Base-by-base conservation (phyloP, 2,797 vertebrate species). In the Malurus leucopterus region DNA sequence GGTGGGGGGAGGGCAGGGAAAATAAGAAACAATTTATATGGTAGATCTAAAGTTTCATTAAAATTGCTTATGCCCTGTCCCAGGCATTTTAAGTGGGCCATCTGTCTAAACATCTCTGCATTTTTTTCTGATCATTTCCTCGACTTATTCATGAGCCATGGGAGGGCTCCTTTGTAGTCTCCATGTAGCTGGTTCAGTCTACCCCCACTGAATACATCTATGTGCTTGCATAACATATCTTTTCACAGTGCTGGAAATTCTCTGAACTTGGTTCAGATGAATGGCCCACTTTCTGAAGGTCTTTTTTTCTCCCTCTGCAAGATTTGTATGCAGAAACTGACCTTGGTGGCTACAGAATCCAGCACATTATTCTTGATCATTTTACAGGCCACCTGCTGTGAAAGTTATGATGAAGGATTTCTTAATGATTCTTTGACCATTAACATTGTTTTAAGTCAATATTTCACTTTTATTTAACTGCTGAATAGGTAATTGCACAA, bases 51-150 rank as follows among this genome's bases (percentile, higher is more conserved):
- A 99, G 98, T 99, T 99, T 98, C 98, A 99, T 98, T 99, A 98
- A 99, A 99, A 98, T 96, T 98, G 94, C 98, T 98, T 98, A 97
- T 98, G 97, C 97, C 98, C 97, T 98, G 98, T 99, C 98, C 97
- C 97, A 97, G 94, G 98, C 97, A 98, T 99, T 99, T 99, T 99
- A 99, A 99, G 98, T 99, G 98, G 98, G 98, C 99, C 99, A 99
- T 99, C 99, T 99, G 99, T 99, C 99, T 99, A 99, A 99, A 99
- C 99, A 99, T 99, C 98, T 98, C 98, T 98, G 97, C 97, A 96
- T 98, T 98, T 99, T 99, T 99, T 99, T 98, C 98, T 99, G 99
- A 99, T 99, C 98, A 99, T 99, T 99, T 99, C 99, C 99, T 99
- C 98, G 97, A 99, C 98, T 99, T 99, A 99, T 99, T 99, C 99